A percentile compares a stretch with the other conserved stretches of the same genome.
These are phyloP conservation scores for Lysiphlebus fabarum DNA, from an alignment of 1,140 invertebrate genomes.

Conservation along the genomic window DNA sequence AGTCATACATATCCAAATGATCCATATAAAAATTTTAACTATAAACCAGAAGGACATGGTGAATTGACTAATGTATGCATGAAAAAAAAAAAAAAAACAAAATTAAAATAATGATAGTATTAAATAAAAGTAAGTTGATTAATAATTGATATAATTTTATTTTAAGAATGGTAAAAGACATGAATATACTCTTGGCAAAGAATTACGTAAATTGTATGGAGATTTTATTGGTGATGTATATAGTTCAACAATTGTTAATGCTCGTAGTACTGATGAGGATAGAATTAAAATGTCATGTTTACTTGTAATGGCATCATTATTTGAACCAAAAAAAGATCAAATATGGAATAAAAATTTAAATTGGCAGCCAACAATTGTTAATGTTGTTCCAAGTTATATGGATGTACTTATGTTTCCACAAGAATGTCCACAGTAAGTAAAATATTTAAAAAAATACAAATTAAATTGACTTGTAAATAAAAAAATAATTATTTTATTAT, in stretches of 20 bases:
- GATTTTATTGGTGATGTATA: constrained; percentile 51
- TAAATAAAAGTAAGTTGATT: constrained; percentile 4
- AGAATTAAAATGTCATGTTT: constrained; percentile 57
- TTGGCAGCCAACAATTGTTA: constrained; percentile 49
- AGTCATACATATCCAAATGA: constrained; percentile 48
- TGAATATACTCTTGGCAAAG: constrained; percentile 50
- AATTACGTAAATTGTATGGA: constrained; percentile 46
- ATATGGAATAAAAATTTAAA: constrained; percentile 36
- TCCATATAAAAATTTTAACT: constrained; percentile 58
- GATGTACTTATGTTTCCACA: constrained; percentile 35
- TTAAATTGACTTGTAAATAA: not conserved
- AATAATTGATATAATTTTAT: not conserved
- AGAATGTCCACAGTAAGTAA: constrained; percentile 32
- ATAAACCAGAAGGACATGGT: constrained; percentile 65
- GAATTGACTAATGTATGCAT: constrained; percentile 66
- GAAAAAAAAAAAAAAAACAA: not conserved
- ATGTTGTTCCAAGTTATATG: constrained; percentile 9
- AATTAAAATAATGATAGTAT: not conserved
- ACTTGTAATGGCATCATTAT: constrained; percentile 44
- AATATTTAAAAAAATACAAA: constrained; percentile 9
- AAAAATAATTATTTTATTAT: not conserved
- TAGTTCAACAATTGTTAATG: constrained; percentile 45
- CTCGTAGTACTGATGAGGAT: constrained; percentile 59
- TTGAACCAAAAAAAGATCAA: constrained; percentile 38
- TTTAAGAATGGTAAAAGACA: constrained; percentile 49